Conservation (phyloP, 1,140 invertebrate genomes). For the Samia ricini region DNA sequence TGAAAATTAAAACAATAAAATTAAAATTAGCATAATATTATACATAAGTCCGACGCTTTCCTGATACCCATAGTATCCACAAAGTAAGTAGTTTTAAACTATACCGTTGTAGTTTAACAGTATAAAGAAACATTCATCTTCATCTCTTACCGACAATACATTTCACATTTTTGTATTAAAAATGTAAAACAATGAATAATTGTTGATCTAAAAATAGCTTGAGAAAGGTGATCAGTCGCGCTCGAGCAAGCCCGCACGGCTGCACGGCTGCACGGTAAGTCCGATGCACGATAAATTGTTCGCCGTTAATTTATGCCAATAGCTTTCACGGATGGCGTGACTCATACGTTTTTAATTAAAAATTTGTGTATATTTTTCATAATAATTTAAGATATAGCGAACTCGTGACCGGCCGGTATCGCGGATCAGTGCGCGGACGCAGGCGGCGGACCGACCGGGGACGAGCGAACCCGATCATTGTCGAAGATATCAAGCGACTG, state of each 20-base stretch:
- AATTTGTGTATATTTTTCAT: conserved; percentile 27
- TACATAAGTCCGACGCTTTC: no score
- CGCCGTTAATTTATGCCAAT: neutral
- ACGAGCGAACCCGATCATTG: conserved; percentile 20
- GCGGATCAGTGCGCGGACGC: conserved; percentile 14
- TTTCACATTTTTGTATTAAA: neutral
- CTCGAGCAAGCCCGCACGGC: neutral
- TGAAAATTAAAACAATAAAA: no score
- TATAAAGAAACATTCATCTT: no score
- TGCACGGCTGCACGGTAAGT: neutral
- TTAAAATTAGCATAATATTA: no score
- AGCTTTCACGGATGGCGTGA: neutral
- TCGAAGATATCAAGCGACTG: conserved; percentile 27
- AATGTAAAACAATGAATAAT: neutral
- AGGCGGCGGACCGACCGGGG: neutral
- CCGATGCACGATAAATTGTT: neutral
- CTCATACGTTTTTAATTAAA: conserved; percentile 10
- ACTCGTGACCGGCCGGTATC: conserved; percentile 31
- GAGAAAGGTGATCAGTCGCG: neutral
- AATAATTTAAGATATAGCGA: conserved; percentile 14
- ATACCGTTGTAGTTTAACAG: no score
- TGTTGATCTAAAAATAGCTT: neutral
- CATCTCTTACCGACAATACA: neutral
- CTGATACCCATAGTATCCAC: no score
- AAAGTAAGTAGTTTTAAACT: no score